Evolutionary conservation across 2,888 invertebrate species (phyloP).

Genomic region (Pteria penguin): DNA sequence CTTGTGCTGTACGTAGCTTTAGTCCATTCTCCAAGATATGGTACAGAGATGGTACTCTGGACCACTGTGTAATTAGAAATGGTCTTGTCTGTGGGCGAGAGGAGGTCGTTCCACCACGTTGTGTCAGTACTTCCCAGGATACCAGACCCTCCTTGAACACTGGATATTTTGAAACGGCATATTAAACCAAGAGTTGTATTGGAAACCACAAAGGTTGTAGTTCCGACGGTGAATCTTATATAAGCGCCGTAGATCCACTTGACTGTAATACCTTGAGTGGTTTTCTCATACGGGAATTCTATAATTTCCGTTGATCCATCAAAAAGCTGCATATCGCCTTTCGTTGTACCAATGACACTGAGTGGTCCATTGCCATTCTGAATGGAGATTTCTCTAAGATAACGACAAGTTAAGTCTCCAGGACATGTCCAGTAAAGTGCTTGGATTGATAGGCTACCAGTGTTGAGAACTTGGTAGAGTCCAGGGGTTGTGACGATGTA

Average conservation of each 20-base stretch:
- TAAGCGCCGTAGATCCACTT: slow-evolving; percentile 49
- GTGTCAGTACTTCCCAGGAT: slow-evolving; percentile 59
- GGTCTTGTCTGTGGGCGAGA: slow-evolving; percentile 29
- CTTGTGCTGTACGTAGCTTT: slow-evolving; percentile 33
- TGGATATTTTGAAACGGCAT: slow-evolving; percentile 43
- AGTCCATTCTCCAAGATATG: slow-evolving; percentile 46
- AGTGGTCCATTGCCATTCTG: slow-evolving; percentile 29
- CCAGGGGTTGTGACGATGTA: slow-evolving; percentile 51
- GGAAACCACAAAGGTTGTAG: slow-evolving; percentile 46
- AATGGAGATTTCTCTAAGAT: slow-evolving; percentile 52
- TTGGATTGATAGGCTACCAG: slow-evolving; percentile 48
- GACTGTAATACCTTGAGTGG: slow-evolving; percentile 31
- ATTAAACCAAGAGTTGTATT: slow-evolving; percentile 51
- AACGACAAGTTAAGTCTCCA: slow-evolving; percentile 49
- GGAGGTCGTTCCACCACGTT: slow-evolving; percentile 58
- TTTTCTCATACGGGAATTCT: slow-evolving; percentile 32
- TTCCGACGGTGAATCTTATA: slow-evolving; percentile 51
- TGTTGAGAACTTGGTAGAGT: slow-evolving; percentile 47
- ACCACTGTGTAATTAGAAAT: slow-evolving; percentile 25
- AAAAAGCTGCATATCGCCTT: slow-evolving; percentile 28
- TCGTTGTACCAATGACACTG: slow-evolving; percentile 35
- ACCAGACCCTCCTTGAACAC: slow-evolving; percentile 48
- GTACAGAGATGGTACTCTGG: slow-evolving; percentile 39
- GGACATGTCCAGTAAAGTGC: slow-evolving; percentile 59
- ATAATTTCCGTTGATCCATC: slow-evolving; percentile 23